phyloP scores from a whole-genome alignment of 2,797 vertebrate genomes.

The Graptemys geographica region DNA sequence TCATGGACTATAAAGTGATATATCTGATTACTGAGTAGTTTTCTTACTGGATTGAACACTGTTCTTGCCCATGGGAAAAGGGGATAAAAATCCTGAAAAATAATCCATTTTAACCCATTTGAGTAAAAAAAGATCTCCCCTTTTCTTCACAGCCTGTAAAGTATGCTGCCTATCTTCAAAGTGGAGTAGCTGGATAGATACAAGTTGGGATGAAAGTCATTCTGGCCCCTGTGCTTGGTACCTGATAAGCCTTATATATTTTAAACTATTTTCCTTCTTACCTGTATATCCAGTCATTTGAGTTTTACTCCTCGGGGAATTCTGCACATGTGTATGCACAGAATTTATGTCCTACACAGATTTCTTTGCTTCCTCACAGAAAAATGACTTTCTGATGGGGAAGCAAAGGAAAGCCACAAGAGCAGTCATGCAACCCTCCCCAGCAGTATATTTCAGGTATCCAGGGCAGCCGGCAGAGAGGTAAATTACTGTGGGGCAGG shows the following conservation, averaged over 20 bases:
- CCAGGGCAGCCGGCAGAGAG: too few species aligned
- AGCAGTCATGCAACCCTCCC: too few species aligned
- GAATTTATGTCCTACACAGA: too few species aligned
- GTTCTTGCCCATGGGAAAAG: accelerated
- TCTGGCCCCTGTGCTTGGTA: neutral
- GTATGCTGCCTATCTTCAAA: neutral
- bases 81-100: neutral
- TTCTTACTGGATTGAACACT: neutral
- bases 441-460: too few species aligned
- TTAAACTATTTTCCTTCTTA: neutral
- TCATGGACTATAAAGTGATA: neutral
- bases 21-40: neutral
- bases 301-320: neutral
- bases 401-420: too few species aligned
- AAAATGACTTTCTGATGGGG: too few species aligned
- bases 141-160: neutral
- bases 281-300: neutral
- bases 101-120: neutral
- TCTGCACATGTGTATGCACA: too few species aligned
- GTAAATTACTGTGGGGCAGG: too few species aligned
- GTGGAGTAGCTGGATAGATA: neutral
- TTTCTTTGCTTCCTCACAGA: too few species aligned
- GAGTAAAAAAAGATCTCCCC: neutral
- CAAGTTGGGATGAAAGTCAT: neutral
- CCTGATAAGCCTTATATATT: neutral